Evolutionary conservation across 2,113 vertebrate genomes (phyloP).

Genomic region (Genyomyrus donnyi): DNA sequence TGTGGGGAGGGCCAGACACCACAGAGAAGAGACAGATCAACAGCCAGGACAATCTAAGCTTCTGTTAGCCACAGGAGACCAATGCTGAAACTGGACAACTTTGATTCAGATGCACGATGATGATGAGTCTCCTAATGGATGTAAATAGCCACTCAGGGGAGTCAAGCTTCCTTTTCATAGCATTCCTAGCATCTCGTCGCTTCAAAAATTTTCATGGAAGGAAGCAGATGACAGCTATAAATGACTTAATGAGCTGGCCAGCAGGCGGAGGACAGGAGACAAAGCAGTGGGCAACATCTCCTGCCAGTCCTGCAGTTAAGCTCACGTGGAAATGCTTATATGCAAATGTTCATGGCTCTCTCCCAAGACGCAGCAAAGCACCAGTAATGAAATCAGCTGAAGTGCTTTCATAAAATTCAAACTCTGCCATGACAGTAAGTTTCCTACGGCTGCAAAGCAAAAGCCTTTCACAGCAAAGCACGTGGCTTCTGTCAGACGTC

Average conservation of each 20-base stretch:
- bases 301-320: background rate
- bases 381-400: background rate
- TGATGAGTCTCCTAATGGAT: background rate
- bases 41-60: background rate
- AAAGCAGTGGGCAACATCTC: background rate
- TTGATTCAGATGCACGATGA: background rate
- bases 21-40: slow-evolving; percentile 1
- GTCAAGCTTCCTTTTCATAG: background rate
- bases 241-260: background rate
- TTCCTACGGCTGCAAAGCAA: background rate
- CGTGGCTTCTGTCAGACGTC: background rate
- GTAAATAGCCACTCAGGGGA: background rate
- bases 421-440: background rate
- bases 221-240: background rate
- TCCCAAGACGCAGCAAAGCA: background rate
- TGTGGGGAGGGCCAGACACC: slow-evolving; percentile 1
- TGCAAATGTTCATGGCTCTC: background rate
- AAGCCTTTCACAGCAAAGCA: background rate
- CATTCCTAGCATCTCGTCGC: background rate
- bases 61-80: slow-evolving; percentile 1
- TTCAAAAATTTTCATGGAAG: slow-evolving; percentile 5
- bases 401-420: background rate
- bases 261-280: background rate
- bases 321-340: slow-evolving; percentile 24
- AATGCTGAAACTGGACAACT: background rate